Conservation (phyloP, 2,113 vertebrate genomes). For the Corythaeola cristata region DNA sequence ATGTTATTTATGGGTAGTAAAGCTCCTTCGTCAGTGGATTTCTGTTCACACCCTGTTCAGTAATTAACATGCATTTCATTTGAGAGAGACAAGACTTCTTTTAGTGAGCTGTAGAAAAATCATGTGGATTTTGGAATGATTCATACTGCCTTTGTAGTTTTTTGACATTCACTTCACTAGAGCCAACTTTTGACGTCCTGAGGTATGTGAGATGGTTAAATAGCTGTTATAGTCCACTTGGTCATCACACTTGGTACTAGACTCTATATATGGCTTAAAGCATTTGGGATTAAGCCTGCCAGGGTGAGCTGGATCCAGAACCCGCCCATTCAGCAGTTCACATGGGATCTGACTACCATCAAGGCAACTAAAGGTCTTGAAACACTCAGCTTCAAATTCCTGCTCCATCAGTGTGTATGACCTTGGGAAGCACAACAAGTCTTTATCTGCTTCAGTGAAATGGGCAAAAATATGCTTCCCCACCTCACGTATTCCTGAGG, state of each 20-base stretch:
- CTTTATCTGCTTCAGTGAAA: neutral
- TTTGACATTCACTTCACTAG: neutral
- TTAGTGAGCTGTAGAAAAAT: neutral
- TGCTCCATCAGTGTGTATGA: neutral
- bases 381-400: neutral
- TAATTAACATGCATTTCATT: neutral
- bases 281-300: neutral
- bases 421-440: neutral
- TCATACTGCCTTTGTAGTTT: neutral
- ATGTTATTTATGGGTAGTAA: neutral
- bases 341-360: fast-evolving
- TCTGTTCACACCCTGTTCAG: neutral
- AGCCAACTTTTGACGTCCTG: neutral
- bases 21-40: neutral
- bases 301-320: neutral
- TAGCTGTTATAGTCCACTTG: neutral
- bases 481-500: neutral
- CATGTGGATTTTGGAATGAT: neutral
- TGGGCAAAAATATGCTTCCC: neutral
- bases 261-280: neutral
- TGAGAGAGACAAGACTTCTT: neutral
- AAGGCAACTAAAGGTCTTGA: neutral
- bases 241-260: neutral
- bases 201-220: neutral
- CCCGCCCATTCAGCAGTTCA: neutral